Evolutionary conservation across 2,797 vertebrate species (phyloP), one percentile per base, ranked within the genome.

Genomic region (Tokudaia tokunoshimensis): DNA sequence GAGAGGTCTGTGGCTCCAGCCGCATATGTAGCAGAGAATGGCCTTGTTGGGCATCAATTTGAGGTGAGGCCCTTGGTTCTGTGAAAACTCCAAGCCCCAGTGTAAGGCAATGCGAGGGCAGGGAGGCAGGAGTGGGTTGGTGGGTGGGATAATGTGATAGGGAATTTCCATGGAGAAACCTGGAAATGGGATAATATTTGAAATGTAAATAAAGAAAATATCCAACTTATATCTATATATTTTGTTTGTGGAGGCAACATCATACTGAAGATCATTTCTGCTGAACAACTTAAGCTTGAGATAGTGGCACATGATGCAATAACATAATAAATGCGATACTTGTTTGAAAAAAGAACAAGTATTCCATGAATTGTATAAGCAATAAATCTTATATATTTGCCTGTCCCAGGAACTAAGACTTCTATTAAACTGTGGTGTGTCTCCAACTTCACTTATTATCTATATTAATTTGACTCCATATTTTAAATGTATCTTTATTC

Each of bases 381-480:
- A 82, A 22, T 1, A 85, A 61, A 37, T 80, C 3, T 76, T 47
- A 81, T 7, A 20, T 70, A 76, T 22, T 19, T 81, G 24, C 14
- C 13, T 41, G 19, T 47, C 44, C 59, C 22, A 76, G 5, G 14
- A 8, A 37, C 5, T 31, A 19, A 1, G 20, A 44, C 22, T 3
- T 41, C 2, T 34, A n/a, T 47, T 37, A 0, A 0, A 19, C 1
- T 0, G 5, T 83, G 1, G 4, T 41, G 22, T 65, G 0, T 50
- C 29, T 72, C 61, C 10, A 20, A 31, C 1, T 41, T 6, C 7
- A 14, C 1, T 6, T 44, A 7, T 29, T 47, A 55, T 26, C 1
- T 61, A 57, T 20, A 41, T 13, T 37, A 65, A 24, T 4, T 41
- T 26, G 1, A 6, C 0, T 84, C 0, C 29, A 37, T 65, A 8